phyloP scores from a whole-genome alignment of 37 sponge, comb jelly and placozoan genomes.

The Beroe ovata region DNA sequence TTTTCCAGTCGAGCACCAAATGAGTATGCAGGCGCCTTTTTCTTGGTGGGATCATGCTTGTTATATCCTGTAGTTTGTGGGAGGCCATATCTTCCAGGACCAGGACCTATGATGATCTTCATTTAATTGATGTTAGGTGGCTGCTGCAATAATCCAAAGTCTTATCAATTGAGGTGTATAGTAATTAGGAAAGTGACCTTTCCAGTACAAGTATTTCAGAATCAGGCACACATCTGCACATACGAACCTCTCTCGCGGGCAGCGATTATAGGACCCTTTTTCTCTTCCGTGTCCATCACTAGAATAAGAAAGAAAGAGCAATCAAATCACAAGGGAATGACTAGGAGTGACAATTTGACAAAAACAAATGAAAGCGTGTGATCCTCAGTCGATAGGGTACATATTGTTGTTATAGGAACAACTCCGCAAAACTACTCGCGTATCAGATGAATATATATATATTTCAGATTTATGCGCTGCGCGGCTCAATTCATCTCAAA shows the following conservation, averaged over 20 bases:
- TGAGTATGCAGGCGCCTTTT: slow-evolving; percentile 78
- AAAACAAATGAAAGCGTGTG: neutral
- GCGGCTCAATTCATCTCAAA: too few species aligned
- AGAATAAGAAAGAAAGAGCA: neutral
- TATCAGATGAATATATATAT: too few species aligned
- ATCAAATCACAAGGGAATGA: neutral
- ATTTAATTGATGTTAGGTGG: too few species aligned
- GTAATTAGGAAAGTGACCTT: too few species aligned
- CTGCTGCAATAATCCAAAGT: too few species aligned
- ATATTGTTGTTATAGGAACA: slow-evolving; percentile 43
- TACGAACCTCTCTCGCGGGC: slow-evolving; percentile 85
- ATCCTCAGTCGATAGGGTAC: neutral
- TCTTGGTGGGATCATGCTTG: slow-evolving; percentile 79
- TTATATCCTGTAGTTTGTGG: slow-evolving; percentile 75
- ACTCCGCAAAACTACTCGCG: slow-evolving; percentile 63
- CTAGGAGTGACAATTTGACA: neutral
- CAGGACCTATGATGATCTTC: too few species aligned
- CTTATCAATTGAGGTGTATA: too few species aligned
- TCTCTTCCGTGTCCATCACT: slow-evolving; percentile 48
- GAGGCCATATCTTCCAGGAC: slow-evolving; percentile 85
- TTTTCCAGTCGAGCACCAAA: slow-evolving; percentile 82
- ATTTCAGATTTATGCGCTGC: too few species aligned
- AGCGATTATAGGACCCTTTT: slow-evolving; percentile 75
- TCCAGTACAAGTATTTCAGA: too few species aligned
- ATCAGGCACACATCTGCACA: too few species aligned